Evolutionary conservation across 2,888 invertebrate species (phyloP).

Genomic region (Suillia variegata): DNA sequence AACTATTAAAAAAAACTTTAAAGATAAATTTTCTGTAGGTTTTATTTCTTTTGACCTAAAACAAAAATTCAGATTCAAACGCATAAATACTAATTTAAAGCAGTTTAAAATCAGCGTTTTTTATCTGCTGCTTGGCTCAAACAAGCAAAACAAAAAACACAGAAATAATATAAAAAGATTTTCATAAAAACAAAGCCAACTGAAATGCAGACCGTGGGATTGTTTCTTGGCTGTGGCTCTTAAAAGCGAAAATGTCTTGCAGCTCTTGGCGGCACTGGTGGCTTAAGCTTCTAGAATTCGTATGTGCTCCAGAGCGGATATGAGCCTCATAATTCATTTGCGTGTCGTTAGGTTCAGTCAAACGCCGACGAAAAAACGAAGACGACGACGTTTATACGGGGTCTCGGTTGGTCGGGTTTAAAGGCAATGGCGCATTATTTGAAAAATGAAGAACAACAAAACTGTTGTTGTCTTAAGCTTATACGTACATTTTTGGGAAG

Average conservation of each 20-base stretch:
- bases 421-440: neutral
- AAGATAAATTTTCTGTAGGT: no score
- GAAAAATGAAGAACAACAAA: neutral
- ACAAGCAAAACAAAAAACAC: no score
- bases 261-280: neutral
- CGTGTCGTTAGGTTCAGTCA: neutral
- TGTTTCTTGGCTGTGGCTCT: neutral
- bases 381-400: no score
- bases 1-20: no score
- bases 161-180: no score
- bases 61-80: neutral
- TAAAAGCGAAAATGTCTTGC: neutral
- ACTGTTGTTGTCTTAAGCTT: neutral
- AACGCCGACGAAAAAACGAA: no score
- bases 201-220: neutral
- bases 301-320: neutral
- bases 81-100: conserved; percentile 1
- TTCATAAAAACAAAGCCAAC: neutral
- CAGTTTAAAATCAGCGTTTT: neutral
- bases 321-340: conserved; percentile 1
- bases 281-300: neutral
- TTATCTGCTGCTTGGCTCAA: no score
- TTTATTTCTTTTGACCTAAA: no score
- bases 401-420: neutral
- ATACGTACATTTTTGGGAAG: neutral